These are phyloP conservation scores for Tychaedon coryphoeus DNA, from an alignment of 2,113 vertebrate species.

Conservation along the genomic window DNA sequence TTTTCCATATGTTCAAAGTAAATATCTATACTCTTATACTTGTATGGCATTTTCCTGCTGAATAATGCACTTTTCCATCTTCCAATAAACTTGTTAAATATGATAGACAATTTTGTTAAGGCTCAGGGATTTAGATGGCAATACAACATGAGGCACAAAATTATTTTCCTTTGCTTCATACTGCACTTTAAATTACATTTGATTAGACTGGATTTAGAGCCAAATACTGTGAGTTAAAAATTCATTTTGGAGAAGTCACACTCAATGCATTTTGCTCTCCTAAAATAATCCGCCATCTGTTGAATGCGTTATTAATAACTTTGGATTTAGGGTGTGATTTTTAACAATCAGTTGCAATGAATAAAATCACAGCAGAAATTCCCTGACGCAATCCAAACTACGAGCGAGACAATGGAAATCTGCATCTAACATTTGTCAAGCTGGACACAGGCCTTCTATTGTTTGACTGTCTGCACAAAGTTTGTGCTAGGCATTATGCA, in stretches of 20 bases:
- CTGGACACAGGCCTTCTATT: constrained; percentile 47
- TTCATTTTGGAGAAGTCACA: constrained; percentile 40
- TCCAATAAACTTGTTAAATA: background rate
- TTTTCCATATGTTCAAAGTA: background rate
- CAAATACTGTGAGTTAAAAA: constrained; percentile 37
- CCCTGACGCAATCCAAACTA: constrained; percentile 10
- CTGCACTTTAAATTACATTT: constrained; percentile 50
- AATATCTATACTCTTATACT: background rate
- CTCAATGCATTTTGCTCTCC: constrained; percentile 53
- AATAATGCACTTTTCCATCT: background rate
- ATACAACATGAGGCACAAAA: constrained; percentile 8
- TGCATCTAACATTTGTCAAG: background rate
- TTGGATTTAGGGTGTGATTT: constrained; percentile 56
- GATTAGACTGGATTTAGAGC: constrained; percentile 32
- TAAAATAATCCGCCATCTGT: constrained; percentile 62
- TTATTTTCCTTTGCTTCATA: constrained; percentile 32
- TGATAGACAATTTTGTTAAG: background rate
- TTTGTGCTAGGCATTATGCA: constrained; percentile 1
- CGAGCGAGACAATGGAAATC: constrained; percentile 39
- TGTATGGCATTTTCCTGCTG: background rate
- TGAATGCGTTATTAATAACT: constrained; percentile 44
- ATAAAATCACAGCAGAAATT: constrained; percentile 44
- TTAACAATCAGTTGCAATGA: constrained; percentile 45
- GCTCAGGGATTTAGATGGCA: background rate
- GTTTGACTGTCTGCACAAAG: constrained; percentile 39